Percentiles rank a stretch among this genome's conserved stretches.
Evolutionary conservation across 2,797 vertebrate species (phyloP).

Genomic region (Antennarius maculatus): DNA sequence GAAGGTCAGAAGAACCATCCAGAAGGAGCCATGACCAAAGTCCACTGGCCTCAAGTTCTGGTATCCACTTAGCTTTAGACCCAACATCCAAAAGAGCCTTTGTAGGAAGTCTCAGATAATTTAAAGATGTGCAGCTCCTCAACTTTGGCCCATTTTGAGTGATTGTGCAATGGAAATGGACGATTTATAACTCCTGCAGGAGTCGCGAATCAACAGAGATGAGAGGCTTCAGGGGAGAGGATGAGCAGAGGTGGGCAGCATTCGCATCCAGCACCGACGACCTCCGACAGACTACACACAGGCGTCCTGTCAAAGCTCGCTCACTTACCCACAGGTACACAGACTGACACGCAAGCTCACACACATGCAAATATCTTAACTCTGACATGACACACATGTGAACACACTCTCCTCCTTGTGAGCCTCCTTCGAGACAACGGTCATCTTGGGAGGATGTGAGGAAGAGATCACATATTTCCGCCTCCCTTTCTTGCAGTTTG

Average conservation of each 20-base stretch:
- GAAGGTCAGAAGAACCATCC: conserved; percentile 67
- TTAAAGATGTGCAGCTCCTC: conserved; percentile 80
- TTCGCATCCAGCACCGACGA: conserved; percentile 58
- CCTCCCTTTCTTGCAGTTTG: conserved; percentile 55
- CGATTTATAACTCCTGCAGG: conserved; percentile 85
- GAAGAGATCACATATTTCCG: conserved; percentile 78
- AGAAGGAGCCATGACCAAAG: conserved; percentile 63
- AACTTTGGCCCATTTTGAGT: conserved; percentile 76
- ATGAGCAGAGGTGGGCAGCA: conserved; percentile 61
- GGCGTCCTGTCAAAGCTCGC: conserved; percentile 20
- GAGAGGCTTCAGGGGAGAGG: conserved; percentile 45
- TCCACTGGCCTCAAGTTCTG: conserved; percentile 59
- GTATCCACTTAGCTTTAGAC: conserved; percentile 70
- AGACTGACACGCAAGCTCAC: conserved; percentile 47
- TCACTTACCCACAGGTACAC: conserved; percentile 44
- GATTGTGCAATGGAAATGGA: conserved; percentile 81
- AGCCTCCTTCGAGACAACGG: conserved; percentile 69
- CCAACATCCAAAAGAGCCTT: conserved; percentile 70
- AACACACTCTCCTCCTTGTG: conserved; percentile 56
- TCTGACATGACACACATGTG: conserved; percentile 53
- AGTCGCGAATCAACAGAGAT: conserved; percentile 82
- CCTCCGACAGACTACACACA: conserved; percentile 40
- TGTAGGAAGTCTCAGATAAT: conserved; percentile 84
- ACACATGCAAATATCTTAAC: conserved; percentile 52
- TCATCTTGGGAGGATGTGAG: conserved; percentile 81